These are phyloP conservation scores for Exephanes ischioxanthus DNA, from an alignment of 2,888 invertebrate species.

Conservation along the genomic window DNA sequence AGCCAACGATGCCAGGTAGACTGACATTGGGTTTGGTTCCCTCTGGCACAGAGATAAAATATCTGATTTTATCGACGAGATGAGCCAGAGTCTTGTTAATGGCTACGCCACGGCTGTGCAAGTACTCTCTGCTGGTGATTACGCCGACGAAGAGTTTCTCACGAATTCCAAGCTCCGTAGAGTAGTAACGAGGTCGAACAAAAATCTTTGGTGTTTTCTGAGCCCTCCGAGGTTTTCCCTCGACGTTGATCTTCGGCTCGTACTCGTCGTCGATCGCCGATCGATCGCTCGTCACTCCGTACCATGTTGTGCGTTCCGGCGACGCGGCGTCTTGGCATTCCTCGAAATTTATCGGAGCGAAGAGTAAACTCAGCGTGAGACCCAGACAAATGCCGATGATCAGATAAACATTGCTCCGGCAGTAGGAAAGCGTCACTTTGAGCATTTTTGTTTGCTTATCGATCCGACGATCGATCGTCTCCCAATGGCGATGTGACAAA, in stretches of 20 bases:
- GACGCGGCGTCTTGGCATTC: constrained; percentile 70
- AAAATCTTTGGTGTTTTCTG: constrained; percentile 87
- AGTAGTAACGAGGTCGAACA: constrained; percentile 96
- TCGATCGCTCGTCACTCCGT: constrained; percentile 50
- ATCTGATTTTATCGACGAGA: constrained; percentile 93
- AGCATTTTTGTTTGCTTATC: constrained; percentile 69
- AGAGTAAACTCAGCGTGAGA: constrained; percentile 86
- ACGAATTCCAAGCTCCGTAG: constrained; percentile 97
- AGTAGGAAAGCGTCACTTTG: constrained; percentile 79
- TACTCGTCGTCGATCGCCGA: constrained; percentile 82
- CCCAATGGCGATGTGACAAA: background rate
- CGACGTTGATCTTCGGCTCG: constrained; percentile 85
- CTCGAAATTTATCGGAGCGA: constrained; percentile 85
- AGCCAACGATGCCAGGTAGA: constrained; percentile 92
- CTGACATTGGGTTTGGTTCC: constrained; percentile 86
- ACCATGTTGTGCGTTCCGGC: constrained; percentile 47
- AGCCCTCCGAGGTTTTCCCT: constrained; percentile 84
- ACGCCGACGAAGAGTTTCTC: constrained; percentile 95
- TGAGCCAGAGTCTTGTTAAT: constrained; percentile 96
- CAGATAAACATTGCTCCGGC: constrained; percentile 87
- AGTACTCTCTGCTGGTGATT: constrained; percentile 91
- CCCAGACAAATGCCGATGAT: constrained; percentile 87
- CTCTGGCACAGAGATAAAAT: constrained; percentile 89
- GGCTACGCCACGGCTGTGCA: constrained; percentile 91
- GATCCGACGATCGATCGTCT: constrained; percentile 16